These are phyloP conservation scores for Clarias platycephalus DNA, from an alignment of 2,797 vertebrate genomes.

Conservation along the genomic window DNA sequence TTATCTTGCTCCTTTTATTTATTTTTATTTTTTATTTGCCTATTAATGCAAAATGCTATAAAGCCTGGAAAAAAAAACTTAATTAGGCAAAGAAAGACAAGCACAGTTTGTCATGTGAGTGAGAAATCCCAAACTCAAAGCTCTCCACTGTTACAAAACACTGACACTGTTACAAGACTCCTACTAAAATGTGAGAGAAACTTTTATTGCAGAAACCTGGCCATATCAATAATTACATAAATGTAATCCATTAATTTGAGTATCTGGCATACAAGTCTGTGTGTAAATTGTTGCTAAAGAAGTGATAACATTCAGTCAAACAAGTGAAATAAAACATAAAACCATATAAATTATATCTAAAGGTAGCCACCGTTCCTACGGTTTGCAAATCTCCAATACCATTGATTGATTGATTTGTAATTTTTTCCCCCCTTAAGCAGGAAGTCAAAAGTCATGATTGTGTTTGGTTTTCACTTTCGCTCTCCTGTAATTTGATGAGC, in stretches of 20 bases:
- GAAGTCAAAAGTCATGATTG: neutral
- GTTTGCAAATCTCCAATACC: neutral
- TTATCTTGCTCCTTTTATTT: no score
- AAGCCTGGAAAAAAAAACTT: neutral
- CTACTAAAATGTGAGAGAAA: neutral
- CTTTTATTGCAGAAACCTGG: neutral
- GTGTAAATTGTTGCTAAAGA: neutral
- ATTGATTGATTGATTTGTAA: neutral
- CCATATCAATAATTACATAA: neutral
- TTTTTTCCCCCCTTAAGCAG: neutral
- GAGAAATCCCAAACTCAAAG: neutral
- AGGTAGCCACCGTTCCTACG: neutral
- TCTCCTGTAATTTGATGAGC: neutral
- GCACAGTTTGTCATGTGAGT: neutral
- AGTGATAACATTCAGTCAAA: neutral
- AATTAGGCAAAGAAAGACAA: neutral
- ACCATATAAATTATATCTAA: neutral
- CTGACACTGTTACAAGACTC: neutral
- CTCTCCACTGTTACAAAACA: neutral
- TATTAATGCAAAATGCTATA: neutral
- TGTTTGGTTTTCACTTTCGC: neutral
- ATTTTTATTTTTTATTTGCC: neutral
- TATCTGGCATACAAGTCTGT: neutral
- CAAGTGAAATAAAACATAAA: neutral
- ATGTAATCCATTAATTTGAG: neutral